phyloP scores from a whole-genome alignment of 2,888 invertebrate species.

The Itoplectis maculator region DNA sequence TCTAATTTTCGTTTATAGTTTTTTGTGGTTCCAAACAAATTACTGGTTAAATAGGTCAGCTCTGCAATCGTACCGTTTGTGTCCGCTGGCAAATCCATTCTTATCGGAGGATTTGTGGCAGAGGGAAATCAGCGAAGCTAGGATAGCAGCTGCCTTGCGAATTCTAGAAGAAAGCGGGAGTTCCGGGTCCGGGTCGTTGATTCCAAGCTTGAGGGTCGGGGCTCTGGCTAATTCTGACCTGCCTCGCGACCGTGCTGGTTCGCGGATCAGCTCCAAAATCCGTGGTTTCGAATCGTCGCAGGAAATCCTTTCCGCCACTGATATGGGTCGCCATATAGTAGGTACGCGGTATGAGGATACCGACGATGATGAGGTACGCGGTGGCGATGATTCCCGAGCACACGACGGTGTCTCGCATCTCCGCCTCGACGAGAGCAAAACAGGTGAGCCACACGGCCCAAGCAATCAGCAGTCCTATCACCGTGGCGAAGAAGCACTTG shows the following conservation, averaged over 20 bases:
- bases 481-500: slow-evolving; percentile 85
- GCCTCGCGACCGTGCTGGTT: slow-evolving; percentile 76
- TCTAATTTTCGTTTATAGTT: too few species aligned
- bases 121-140: neutral
- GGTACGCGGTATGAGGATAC: slow-evolving; percentile 89
- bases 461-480: slow-evolving; percentile 84
- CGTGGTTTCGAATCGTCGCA: slow-evolving; percentile 74
- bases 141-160: neutral
- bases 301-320: slow-evolving; percentile 86
- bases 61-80: neutral
- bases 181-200: slow-evolving; percentile 64
- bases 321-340: slow-evolving; percentile 89
- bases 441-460: slow-evolving; percentile 87
- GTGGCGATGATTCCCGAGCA: slow-evolving; percentile 88
- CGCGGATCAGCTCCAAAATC: slow-evolving; percentile 77
- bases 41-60: neutral
- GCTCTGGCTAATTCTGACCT: slow-evolving; percentile 74
- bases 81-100: neutral
- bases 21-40: too few species aligned
- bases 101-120: neutral
- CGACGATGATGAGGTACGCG: slow-evolving; percentile 87
- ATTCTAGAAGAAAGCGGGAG: slow-evolving; percentile 66
- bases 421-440: slow-evolving; percentile 86
- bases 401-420: slow-evolving; percentile 86
- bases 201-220: slow-evolving; percentile 66